phyloP scores from a whole-genome alignment of 2,888 invertebrate species.

The Lasioglossum zephyrum region DNA sequence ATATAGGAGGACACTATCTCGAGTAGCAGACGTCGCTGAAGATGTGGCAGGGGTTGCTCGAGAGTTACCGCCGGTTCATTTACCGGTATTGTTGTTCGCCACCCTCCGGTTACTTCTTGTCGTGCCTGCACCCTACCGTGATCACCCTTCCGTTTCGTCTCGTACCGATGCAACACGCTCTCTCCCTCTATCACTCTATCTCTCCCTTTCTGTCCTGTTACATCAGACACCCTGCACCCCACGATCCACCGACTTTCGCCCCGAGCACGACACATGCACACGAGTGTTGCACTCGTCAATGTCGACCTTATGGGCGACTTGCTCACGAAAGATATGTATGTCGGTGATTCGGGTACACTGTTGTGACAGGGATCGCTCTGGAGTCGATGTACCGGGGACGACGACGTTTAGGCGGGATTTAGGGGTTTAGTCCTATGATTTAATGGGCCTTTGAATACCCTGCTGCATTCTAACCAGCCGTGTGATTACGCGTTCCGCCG shows the following conservation, averaged over 20 bases:
- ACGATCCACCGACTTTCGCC: conserved; percentile 15
- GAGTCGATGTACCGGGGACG: conserved; percentile 22
- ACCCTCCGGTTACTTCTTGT: conserved; percentile 32
- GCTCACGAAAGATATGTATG: conserved; percentile 24
- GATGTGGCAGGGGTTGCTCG: conserved; percentile 69
- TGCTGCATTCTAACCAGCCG: conserved; percentile 14
- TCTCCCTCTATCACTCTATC: neutral
- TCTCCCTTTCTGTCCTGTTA: neutral
- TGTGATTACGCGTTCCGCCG: neutral
- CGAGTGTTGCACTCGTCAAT: neutral
- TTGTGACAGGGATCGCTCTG: conserved; percentile 37
- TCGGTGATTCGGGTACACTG: conserved; percentile 39
- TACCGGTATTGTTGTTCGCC: conserved; percentile 80
- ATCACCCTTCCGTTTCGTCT: conserved; percentile 14
- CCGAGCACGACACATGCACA: conserved; percentile 7
- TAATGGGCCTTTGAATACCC: neutral
- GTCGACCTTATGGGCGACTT: conserved; percentile 5
- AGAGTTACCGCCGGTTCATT: conserved; percentile 80
- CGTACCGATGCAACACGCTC: conserved; percentile 8
- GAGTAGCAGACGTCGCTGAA: conserved; percentile 74
- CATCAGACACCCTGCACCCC: conserved; percentile 37
- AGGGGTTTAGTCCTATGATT: conserved; percentile 39
- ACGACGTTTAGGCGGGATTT: neutral
- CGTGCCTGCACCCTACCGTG: conserved; percentile 35
- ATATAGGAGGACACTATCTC: conserved; percentile 70